These are phyloP conservation scores for Ecdyonurus torrentis DNA, from an alignment of 2,888 invertebrate species.

Conservation along the genomic window DNA sequence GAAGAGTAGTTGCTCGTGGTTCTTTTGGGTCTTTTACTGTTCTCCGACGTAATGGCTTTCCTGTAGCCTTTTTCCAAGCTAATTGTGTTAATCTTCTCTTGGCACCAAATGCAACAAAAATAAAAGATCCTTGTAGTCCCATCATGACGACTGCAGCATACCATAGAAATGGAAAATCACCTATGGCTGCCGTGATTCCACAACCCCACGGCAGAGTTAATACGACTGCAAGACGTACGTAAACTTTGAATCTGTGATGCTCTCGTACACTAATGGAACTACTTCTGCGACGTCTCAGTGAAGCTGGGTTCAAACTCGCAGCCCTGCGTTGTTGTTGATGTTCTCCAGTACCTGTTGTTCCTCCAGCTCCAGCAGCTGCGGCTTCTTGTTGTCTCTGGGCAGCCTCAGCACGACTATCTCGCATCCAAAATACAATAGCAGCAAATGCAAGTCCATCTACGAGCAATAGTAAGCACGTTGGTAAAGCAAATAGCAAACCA, in stretches of 20 bases:
- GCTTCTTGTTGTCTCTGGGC: neutral
- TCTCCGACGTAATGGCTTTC: neutral
- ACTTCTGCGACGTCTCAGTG: neutral
- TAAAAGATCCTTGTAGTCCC: conserved; percentile 29
- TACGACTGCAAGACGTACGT: conserved; percentile 2
- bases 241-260: conserved; percentile 4
- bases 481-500: conserved; percentile 25
- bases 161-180: conserved; percentile 22
- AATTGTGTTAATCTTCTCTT: conserved; percentile 4
- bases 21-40: neutral
- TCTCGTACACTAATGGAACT: neutral
- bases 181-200: conserved; percentile 25
- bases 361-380: neutral
- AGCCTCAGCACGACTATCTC: conserved; percentile 4
- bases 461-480: conserved; percentile 22
- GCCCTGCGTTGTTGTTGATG: neutral
- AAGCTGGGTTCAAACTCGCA: neutral
- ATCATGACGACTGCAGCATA: conserved; percentile 29
- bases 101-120: conserved; percentile 19
- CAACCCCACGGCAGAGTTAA: conserved; percentile 6
- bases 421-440: conserved; percentile 7
- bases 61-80: neutral
- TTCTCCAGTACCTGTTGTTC: neutral
- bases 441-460: conserved; percentile 12
- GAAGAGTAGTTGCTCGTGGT: neutral